Evolutionary conservation across 2,113 vertebrate genomes (phyloP), one percentile per base, ranked within the genome.

Genomic region (Leucosticte australis): DNA sequence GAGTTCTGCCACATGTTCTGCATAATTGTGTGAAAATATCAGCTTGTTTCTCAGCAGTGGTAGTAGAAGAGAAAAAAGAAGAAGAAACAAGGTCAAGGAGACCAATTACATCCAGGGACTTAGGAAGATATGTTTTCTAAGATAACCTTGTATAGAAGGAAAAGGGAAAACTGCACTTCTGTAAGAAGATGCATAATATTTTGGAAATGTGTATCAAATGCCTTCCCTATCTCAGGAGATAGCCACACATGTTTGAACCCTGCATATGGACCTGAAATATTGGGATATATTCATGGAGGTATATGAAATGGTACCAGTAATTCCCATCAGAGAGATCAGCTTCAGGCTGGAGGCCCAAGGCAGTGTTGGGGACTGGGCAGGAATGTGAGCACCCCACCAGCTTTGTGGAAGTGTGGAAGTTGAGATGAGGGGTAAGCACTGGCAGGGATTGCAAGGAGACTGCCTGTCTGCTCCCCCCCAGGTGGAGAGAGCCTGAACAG

Each of bases 381-480:
- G 23, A 83, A 65, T 19, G 50, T 37, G 76, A 75, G 15, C 7
- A 65, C 3, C 5, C 4, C 1, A 0, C 6, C 27, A 70, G 15
- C 24, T 42, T 22, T 22, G 37, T 47, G 46, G 15, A 37, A 27
- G 13, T 22, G 35, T 47, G 46, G 15, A 37, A 27, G 13, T 30
- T 0, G 0, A 65, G 17, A 27, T 23, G 6, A 39, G 15, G 21
- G 6, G 7, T 31, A 12, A 65, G 3, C 4, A 0, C 18, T 23
- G 15, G 4, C n/a, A 77, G 39, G 2, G 15, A 21, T 13, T 74
- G 22, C 10, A 50, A 79, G 10, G 14, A 17, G 76, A 17, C 16
- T 67, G 57, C 24, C 47, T 63, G 6, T 26, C 28, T 74, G 24
- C 35, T 82, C 24, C 35, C 5, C 3, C 0, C 4, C 3, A 30